phyloP scores from a whole-genome alignment of 2,113 vertebrate genomes.

The Cervus canadensis region DNA sequence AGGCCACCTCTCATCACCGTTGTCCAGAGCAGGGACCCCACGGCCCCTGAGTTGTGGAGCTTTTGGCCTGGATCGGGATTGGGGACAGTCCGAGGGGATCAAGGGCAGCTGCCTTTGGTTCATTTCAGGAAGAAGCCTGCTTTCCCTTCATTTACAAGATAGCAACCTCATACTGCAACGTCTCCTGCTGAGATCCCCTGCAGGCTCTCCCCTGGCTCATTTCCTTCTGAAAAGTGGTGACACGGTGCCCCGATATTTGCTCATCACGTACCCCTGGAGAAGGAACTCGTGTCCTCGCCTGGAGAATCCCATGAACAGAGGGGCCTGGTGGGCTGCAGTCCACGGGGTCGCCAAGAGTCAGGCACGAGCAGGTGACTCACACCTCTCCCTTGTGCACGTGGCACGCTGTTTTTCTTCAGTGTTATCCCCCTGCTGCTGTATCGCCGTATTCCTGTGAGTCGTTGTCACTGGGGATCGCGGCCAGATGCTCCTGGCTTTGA shows the following conservation, averaged over 20 bases:
- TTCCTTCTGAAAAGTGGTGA: neutral
- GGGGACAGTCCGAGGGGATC: no score
- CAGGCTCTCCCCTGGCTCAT: neutral
- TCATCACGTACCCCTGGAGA: neutral
- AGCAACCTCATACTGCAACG: neutral
- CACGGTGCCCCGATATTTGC: neutral
- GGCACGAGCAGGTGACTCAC: rapidly evolving
- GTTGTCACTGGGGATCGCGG: rapidly evolving
- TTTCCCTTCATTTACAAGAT: rapidly evolving
- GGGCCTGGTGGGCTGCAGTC: neutral
- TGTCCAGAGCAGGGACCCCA: neutral
- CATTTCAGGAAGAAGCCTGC: neutral
- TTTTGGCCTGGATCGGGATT: neutral
- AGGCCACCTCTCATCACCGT: neutral
- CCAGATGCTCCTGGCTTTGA: neutral
- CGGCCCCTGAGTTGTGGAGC: rapidly evolving
- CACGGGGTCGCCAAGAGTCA: neutral
- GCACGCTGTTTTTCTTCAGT: neutral
- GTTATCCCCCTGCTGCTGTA: neutral
- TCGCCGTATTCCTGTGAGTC: neutral
- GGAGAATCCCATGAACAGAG: neutral
- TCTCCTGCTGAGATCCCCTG: neutral
- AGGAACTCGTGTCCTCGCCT: neutral
- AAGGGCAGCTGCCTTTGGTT: neutral
- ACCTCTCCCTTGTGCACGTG: neutral